A percentile compares a stretch with the other conserved stretches of the same genome.
These are phyloP conservation scores for Aphelenchoides bicaudatus DNA, from an alignment of 2,888 invertebrate genomes.

Conservation along the genomic window DNA sequence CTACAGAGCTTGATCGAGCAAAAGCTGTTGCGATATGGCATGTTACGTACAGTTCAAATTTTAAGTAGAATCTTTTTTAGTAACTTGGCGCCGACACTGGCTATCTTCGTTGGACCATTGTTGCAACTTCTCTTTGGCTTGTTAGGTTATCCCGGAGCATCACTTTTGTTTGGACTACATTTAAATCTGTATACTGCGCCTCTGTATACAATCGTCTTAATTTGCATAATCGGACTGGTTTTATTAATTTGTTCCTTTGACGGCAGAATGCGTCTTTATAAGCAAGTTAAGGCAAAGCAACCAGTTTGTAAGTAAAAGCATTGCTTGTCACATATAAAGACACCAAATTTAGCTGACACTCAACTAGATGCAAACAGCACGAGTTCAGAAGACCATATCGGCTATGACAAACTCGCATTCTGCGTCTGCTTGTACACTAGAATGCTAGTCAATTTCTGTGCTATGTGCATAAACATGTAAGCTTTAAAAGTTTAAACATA, in stretches of 20 bases:
- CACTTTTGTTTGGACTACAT: constrained; percentile 31
- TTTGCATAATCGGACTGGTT: constrained; percentile 37
- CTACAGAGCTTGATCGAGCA: constrained; percentile 35
- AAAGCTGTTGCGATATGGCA: constrained; percentile 37
- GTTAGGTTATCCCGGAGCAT: constrained; percentile 40
- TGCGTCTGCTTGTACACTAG: constrained; percentile 12
- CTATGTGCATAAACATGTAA: constrained; percentile 8
- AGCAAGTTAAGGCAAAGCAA: not conserved
- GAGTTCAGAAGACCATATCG: no score
- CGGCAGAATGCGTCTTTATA: constrained; percentile 30
- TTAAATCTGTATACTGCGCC: constrained; percentile 48
- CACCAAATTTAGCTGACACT: no score
- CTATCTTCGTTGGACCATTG: constrained; percentile 40
- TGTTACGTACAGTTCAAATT: no score
- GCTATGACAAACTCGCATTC: constrained; percentile 24
- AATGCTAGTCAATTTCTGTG: constrained; percentile 18
- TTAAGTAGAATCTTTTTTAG: no score
- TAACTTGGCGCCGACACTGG: constrained; percentile 36
- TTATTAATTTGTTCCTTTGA: constrained; percentile 34
- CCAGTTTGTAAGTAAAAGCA: not conserved
- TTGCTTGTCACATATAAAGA: no score
- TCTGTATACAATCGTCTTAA: constrained; percentile 40
- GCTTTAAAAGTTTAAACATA: no score
- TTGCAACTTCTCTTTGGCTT: constrained; percentile 40
- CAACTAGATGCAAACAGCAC: no score